Percentiles rank a stretch among this genome's conserved stretches.
Conservation (phyloP, 1,140 invertebrate genomes). For the Drosophila athabasca region DNA sequence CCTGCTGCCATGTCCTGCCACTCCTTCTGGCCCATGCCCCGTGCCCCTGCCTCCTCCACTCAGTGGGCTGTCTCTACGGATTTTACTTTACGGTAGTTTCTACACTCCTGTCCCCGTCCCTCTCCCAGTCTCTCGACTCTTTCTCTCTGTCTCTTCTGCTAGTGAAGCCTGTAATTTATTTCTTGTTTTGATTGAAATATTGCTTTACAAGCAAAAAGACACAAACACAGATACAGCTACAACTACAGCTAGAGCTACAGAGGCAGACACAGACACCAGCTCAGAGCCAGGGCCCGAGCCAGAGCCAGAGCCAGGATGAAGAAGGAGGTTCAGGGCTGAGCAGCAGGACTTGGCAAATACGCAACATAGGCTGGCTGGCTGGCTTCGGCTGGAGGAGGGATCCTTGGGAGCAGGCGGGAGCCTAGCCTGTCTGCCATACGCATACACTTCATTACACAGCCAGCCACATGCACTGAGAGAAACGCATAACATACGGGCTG, state of each 20-base stretch:
- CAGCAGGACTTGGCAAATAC: constrained; percentile 68
- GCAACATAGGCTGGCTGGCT: constrained; percentile 45
- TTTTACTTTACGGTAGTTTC: constrained; percentile 62
- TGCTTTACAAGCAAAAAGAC: constrained; percentile 80
- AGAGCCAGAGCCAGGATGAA: not conserved
- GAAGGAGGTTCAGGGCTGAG: constrained; percentile 16
- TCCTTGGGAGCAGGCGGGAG: constrained; percentile 29
- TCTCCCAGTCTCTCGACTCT: constrained; percentile 4
- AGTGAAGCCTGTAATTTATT: constrained; percentile 81
- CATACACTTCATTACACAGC: constrained; percentile 69
- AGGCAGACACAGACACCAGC: constrained; percentile 1
- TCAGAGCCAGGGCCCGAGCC: not conserved
- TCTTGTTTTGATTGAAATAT: constrained; percentile 83
- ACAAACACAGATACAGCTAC: constrained; percentile 54
- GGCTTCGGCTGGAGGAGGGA: constrained; percentile 30
- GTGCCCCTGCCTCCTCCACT: not conserved
- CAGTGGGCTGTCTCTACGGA: constrained; percentile 32
- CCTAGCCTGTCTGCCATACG: constrained; percentile 66
- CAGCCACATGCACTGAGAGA: constrained; percentile 37
- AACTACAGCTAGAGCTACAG: too few relatives aligned
- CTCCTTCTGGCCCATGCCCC: not conserved
- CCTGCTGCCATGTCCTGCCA: constrained; percentile 3
- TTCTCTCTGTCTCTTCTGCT: constrained; percentile 54
- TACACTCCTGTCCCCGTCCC: constrained; percentile 9
- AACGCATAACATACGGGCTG: constrained; percentile 4